Base-by-base conservation (phyloP, 2,888 invertebrate genomes). In the Tridacna gigas region DNA sequence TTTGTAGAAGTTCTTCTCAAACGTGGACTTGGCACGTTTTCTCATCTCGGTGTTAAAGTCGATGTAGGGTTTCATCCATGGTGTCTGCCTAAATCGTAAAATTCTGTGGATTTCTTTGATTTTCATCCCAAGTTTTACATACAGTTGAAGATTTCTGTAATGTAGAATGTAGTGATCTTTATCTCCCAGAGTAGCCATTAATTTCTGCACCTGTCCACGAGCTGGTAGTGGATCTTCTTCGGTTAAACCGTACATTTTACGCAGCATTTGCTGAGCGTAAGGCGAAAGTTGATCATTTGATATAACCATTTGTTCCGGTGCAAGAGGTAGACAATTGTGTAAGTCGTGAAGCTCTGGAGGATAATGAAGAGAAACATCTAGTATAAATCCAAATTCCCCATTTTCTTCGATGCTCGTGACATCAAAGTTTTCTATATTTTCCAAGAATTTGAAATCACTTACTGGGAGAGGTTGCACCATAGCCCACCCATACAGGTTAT, bases 21-120 rank as follows among this genome's bases (percentile, higher is more conserved):
- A 77, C 60, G 18, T 87, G 92, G 83, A 92, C 82, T 92, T 94
- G 86, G 90, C 22, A 92, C 60, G 67, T 66, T 74, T n/a, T 85
- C 61, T 5, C 65, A 51, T 63, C 56, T 67, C 56, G 5, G 90
- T 91, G 82, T 92, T 89, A 11, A 93, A 88, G 45, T 91, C 88
- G 0, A 94, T 94, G 77, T 94, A 94, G 0, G 88, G 71, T 79
- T 93, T 92, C 47, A 95, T 86, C 93, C 94, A 95, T 0, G 80
- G 28, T 45, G 51, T 66, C 37, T 95, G 7, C 71, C 37, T 67
- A 79, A 85, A 94, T 94, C 83, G 89, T 22, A 94, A 76, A 13
- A 91, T 88, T 77, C 91, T 77, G 91, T 92, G 90, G 26, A 93
- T 89, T 69, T 89, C 92, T 26, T 63, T 83, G 7, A 92, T n/a